Evolutionary conservation across 2,113 vertebrate genomes (phyloP), one percentile per base, ranked within the genome.

Genomic region (Emydura subglobosa): DNA sequence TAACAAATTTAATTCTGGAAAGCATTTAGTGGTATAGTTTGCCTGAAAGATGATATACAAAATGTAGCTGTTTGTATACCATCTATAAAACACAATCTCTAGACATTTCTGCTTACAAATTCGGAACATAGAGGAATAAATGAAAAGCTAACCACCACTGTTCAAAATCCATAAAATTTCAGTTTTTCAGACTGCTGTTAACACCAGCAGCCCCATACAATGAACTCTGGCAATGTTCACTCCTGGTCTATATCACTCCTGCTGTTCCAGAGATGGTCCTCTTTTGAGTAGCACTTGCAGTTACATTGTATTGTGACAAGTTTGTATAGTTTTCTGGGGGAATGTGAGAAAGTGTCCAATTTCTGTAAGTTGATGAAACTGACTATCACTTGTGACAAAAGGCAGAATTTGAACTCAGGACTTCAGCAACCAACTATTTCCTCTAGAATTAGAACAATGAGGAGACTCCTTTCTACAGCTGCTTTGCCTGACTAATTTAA

Each of bases 401-500:
- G 80, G 29, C 85, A 96, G 92, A 93, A 91, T 29, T 14, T 27
- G 42, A 78, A 47, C 25, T 27, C 5, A 39, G 42, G 24, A 47
- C 39, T 25, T 24, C 10, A 47, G 42, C 42, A 39, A 13, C 12
- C 24, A 44, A 14, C 42, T 14, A 78, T 11, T 5, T 22, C 22
- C 42, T 24, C 42, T 78, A 47, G 42, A 25, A 11, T 42, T 13
- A 76, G 19, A 78, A 44, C 22, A 78, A 13, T 44, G 24, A 74
- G 25, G 42, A 94, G 94, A 10, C 27, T 88, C 50, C 1, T 0
- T 83, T 95, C 82, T 53, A 78, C 92, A 82, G 76, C 42, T 92
- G 81, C 1, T 89, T 94, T 89, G 94, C 39, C 65, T 94, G 31
- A 80, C 79, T 95, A 91, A 95, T 95, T 86, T 95, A 92, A 95